Percentiles rank a stretch among this genome's conserved stretches.
These are phyloP conservation scores for Paralichthys olivaceus DNA, from an alignment of 2,113 vertebrate genomes.

Conservation along the genomic window DNA sequence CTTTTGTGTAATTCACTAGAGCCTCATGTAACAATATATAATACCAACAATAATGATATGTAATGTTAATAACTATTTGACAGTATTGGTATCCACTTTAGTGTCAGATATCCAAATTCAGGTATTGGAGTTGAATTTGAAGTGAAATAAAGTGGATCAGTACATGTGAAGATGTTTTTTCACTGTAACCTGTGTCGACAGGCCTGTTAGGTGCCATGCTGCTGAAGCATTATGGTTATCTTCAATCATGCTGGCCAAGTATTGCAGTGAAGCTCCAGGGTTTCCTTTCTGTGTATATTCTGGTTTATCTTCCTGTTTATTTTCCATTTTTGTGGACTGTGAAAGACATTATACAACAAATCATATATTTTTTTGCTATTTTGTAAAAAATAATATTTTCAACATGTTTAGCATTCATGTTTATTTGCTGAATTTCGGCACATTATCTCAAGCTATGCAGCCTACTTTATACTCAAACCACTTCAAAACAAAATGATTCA, in stretches of 20 bases:
- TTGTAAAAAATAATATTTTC: not conserved
- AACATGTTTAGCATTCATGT: not conserved
- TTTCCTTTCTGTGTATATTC: not conserved
- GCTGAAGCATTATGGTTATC: conserved; percentile 47
- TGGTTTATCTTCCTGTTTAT: conserved; percentile 7
- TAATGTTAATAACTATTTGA: not conserved
- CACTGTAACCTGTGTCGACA: conserved; percentile 49
- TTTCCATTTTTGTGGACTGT: not conserved
- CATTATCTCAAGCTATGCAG: conserved; percentile 8
- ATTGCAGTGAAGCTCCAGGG: conserved; percentile 15
- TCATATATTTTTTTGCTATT: too few relatives aligned
- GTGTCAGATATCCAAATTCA: not conserved
- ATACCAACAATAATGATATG: not conserved
- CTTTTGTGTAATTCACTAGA: not conserved
- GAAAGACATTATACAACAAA: not conserved
- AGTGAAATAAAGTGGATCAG: not conserved
- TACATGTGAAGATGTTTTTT: not conserved
- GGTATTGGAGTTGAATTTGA: not conserved
- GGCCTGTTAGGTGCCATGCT: conserved; percentile 38
- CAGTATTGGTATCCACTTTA: not conserved
- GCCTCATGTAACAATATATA: too few relatives aligned
- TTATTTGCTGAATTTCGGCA: conserved; percentile 23
- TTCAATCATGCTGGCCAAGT: conserved; percentile 37
- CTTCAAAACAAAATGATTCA: conserved; percentile 31
- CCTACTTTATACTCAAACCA: conserved; percentile 16